Base-by-base conservation (phyloP, 2,797 vertebrate genomes). In the Lithobates pipiens region DNA sequence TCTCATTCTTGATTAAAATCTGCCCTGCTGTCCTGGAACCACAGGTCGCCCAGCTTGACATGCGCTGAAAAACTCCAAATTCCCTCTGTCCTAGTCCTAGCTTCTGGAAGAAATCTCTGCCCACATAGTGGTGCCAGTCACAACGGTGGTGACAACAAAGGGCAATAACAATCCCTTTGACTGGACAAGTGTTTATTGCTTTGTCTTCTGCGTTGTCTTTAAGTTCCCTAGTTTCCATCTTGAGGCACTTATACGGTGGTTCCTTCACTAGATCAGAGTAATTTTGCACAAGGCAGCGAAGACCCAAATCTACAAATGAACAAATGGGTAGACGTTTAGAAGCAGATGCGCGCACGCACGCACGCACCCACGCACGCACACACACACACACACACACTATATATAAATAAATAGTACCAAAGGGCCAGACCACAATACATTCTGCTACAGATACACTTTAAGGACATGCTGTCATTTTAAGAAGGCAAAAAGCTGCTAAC, bases 21-120 rank as follows among this genome's bases (percentile, higher is more conserved):
- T 76, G 76, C 77, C 78, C 21, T 10, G 91, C 82, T 68, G 88
- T 91, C 89, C 87, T 91, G 92, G 95, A 91, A 46, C 97, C 97
- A 90, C 98, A 99, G 0, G 98, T 99, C 3, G 98, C 98, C 98
- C 98, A 99, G 88, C 98, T 99, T 82, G 97, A 97, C 97, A 99
- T 97, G 85, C 98, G 95, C 89, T 96, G 96, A 91, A 98, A 97
- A 73, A 95, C 95, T 5, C 93, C 89, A 83, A 99, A 99, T 90
- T 99, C 97, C 0, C 61, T 69, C 0, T 94, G 89, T 2, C 96
- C 96, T 8, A 99, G 95, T 86, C 97, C 98, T 69, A 89, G 89
- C 72, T 95, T 91, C 85, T 81, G 91, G 90, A 99, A 99, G 91
- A 98, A 98, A 68, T 95, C 93, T 91, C 93, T 96, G 85, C 98